phyloP scores from a whole-genome alignment of 2,113 vertebrate species.

The Chelonoidis abingdonii region DNA sequence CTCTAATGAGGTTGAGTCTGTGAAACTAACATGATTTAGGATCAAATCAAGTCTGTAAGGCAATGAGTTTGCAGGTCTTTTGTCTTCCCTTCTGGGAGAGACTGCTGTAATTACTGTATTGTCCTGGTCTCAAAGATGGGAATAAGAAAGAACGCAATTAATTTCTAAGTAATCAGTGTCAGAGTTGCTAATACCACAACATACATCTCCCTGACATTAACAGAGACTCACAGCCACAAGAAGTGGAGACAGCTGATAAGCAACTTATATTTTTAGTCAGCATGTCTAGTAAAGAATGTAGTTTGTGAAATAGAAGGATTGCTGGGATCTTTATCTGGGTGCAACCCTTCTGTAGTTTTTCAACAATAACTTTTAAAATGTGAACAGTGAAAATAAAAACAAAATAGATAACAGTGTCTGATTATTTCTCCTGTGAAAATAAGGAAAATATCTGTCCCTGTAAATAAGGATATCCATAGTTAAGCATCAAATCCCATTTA shows the following conservation, averaged over 20 bases:
- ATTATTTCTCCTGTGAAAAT: not conserved
- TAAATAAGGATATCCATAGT: not conserved
- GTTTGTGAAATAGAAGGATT: conserved; percentile 29
- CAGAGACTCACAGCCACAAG: conserved; percentile 57
- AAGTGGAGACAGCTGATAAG: conserved; percentile 28
- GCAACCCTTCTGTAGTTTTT: conserved; percentile 23
- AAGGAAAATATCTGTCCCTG: not conserved
- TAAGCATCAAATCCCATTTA: not conserved
- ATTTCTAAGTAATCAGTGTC: conserved; percentile 45
- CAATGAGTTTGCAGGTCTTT: conserved; percentile 13
- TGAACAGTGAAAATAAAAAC: conserved; percentile 1
- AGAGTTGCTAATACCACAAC: conserved; percentile 37
- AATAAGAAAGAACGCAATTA: conserved; percentile 43
- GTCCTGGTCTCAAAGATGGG: conserved; percentile 33
- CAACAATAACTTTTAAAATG: conserved; percentile 32
- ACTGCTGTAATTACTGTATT: conserved; percentile 26
- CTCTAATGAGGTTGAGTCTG: not conserved
- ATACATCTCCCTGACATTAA: conserved; percentile 60
- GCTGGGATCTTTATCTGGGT: conserved; percentile 33
- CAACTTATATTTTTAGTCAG: conserved; percentile 41
- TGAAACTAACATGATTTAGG: not conserved
- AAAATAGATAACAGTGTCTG: not conserved
- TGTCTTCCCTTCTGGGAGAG: conserved; percentile 18
- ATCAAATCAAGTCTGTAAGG: conserved; percentile 12
- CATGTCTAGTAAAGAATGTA: conserved; percentile 36